Evolutionary conservation across 2,113 vertebrate genomes (phyloP).

Genomic region (Sterna hirundo): DNA sequence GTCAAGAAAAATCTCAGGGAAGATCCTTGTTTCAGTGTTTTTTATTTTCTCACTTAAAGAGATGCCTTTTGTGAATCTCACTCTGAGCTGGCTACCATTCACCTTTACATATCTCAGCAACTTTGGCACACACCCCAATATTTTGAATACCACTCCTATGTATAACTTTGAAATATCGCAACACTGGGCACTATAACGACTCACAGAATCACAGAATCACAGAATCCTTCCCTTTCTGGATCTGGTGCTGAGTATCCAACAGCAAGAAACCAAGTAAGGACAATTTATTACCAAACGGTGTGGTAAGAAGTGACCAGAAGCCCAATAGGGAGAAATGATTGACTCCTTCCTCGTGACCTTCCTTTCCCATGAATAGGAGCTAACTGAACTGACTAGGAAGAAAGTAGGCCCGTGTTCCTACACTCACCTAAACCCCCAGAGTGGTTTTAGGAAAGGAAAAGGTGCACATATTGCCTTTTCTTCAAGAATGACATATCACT

Average conservation of each 20-base stretch:
- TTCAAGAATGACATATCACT: background rate
- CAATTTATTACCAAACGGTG: background rate
- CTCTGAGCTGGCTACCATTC: background rate
- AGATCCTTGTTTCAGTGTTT: background rate
- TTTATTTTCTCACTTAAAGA: background rate
- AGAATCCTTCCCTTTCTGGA: background rate
- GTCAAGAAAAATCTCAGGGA: background rate
- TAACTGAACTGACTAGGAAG: background rate
- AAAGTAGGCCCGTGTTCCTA: background rate
- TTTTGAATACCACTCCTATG: background rate
- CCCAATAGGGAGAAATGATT: background rate
- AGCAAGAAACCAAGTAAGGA: background rate
- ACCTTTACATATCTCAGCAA: background rate
- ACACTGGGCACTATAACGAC: background rate
- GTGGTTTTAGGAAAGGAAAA: background rate
- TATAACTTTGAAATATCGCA: background rate
- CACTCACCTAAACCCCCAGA: background rate
- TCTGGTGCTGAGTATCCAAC: background rate
- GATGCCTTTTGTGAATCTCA: background rate
- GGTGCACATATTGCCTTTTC: background rate
- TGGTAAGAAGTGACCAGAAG: background rate
- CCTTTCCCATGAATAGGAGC: background rate
- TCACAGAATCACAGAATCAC: background rate
- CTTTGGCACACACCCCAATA: background rate
- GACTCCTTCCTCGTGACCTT: background rate